Base-by-base conservation (phyloP, 2,113 vertebrate genomes). In the Pterocles gutturalis region DNA sequence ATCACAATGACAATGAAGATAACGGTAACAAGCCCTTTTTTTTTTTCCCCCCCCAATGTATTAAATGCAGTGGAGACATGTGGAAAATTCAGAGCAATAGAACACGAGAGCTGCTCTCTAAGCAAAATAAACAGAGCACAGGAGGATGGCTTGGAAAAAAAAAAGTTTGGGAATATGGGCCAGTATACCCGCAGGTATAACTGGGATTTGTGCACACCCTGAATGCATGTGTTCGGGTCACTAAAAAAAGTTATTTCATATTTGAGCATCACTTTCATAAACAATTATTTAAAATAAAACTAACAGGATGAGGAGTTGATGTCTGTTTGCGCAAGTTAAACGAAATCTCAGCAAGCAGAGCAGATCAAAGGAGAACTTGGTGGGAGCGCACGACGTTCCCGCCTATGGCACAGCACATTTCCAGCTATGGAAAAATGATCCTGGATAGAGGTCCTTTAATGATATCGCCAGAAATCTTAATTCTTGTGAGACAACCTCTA, bases 101-200 rank as follows among this genome's bases (percentile, higher is more conserved):
- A 60, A 34, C 12, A 21, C 0, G 11, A 14, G 55, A 92, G 90
- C 46, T 80, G 62, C 79, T 80, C 41, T 38, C 41, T 43, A 43
- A 83, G 82, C 34, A 83, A 90, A 92, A 96, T 67, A 92, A 94
- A 93, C 71, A 66, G 60, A 31, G 20, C 6, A 53, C 29, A 85
- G 87, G 75, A 57, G n/a, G 49, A 31, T 9, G 88, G 77, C 64
- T 53, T 48, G 57, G 86, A 43, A 26, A 81, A 45, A 66, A 57
- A 36, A 24, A 15, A 2, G 0, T 16, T 38, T n/a, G 62, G 92
- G 58, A 83, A 25, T 26, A 45, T 0, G 7, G 41, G 72, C 58
- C 79, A 38, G 15, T 7, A n/a, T 4, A 45, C 36, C 33, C 89
- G 5, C 33, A 67, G 90, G 64, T 78, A 31, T 13, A 80, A 46